phyloP scores from a whole-genome alignment of 2,797 vertebrate species.

The Typhlichthys subterraneus region DNA sequence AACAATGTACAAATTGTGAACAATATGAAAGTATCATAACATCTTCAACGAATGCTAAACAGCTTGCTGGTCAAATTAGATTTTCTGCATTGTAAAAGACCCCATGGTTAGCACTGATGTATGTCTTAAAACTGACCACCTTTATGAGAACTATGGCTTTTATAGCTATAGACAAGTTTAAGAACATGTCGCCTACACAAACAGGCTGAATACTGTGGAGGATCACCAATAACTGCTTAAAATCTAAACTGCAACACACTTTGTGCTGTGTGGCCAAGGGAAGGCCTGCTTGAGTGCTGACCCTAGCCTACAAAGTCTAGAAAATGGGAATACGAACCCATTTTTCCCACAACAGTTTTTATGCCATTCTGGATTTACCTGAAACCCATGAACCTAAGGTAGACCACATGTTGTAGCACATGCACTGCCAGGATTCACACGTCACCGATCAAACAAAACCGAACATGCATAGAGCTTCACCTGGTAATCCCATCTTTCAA shows the following conservation, averaged over 20 bases:
- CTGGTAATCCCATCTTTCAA: constrained; percentile 6
- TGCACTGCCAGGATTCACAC: constrained; percentile 36
- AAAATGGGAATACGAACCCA: constrained; percentile 6
- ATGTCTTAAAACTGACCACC: constrained; percentile 39
- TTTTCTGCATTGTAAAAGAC: constrained; percentile 54
- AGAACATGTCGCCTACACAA: constrained; percentile 31
- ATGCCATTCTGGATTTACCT: constrained; percentile 14
- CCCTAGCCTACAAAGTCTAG: constrained; percentile 30
- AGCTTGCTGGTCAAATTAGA: too few species aligned
- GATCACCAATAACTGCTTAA: constrained; percentile 58
- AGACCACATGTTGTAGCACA: constrained; percentile 47
- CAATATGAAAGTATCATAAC: too few species aligned
- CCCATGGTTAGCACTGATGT: constrained; percentile 39
- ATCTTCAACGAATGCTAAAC: neutral
- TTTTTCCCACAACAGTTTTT: constrained; percentile 9
- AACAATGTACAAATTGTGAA: constrained; percentile 30
- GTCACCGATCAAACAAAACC: constrained; percentile 13
- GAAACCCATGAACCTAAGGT: constrained; percentile 23
- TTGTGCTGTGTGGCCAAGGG: constrained; percentile 21
- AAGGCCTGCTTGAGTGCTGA: constrained; percentile 24
- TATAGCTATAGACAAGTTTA: constrained; percentile 26
- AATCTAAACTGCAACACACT: constrained; percentile 42
- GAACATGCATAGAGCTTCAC: constrained; percentile 40
- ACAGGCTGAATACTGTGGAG: constrained; percentile 54
- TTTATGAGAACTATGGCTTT: constrained; percentile 65